Evolutionary conservation across 92 coral and sea anemone genomes (phyloP).

Genomic region (Blastomussa wellsi): DNA sequence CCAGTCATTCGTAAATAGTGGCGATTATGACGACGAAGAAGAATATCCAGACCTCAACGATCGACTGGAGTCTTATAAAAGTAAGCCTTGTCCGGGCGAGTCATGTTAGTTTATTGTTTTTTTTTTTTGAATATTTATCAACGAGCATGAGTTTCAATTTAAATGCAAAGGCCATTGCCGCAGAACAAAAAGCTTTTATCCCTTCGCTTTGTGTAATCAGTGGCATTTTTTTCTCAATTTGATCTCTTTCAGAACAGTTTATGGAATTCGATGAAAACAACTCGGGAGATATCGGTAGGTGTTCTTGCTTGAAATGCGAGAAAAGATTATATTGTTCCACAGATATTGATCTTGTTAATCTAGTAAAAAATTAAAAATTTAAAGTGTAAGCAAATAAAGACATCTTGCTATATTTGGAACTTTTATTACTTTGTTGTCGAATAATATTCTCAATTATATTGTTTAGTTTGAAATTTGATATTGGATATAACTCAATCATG

Average conservation of each 20-base stretch:
- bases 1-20: slow-evolving; percentile 81
- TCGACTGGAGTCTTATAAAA: slow-evolving; percentile 78
- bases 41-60: slow-evolving; percentile 89
- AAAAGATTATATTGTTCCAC: not conserved
- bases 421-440: not conserved
- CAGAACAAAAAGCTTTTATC: not conserved
- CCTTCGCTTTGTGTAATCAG: not conserved
- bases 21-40: slow-evolving; percentile 96
- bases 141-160: too few species aligned
- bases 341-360: not conserved
- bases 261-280: slow-evolving; percentile 94
- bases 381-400: slow-evolving; percentile 6
- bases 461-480: slow-evolving; percentile 3
- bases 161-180: not conserved
- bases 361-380: not conserved
- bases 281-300: slow-evolving; percentile 98
- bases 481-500: too few species aligned
- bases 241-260: slow-evolving; percentile 74
- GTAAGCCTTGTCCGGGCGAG: slow-evolving; percentile 49
- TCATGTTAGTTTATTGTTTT: not conserved
- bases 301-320: not conserved
- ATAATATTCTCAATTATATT: not conserved
- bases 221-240: not conserved
- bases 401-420: slow-evolving; percentile 20
- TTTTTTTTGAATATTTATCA: not conserved